phyloP scores from a whole-genome alignment of 2,113 vertebrate genomes.

The Dicerorhinus sumatrensis region DNA sequence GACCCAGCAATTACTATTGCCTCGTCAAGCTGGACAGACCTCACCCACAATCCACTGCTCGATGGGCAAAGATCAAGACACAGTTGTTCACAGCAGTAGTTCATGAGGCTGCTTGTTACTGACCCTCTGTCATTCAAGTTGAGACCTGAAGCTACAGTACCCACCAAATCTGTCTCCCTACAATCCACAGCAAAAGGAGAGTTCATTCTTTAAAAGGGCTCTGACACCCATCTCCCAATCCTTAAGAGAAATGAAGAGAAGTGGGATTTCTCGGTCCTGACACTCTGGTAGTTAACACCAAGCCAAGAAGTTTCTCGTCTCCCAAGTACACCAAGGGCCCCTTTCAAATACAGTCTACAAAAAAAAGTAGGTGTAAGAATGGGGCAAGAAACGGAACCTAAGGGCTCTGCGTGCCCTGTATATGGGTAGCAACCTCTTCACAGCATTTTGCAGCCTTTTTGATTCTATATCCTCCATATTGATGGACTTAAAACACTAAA shows the following conservation, averaged over 20 bases:
- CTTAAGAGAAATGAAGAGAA: slow-evolving; percentile 20
- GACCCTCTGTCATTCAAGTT: neutral
- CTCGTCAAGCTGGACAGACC: neutral
- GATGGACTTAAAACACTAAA: slow-evolving; percentile 66
- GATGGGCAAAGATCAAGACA: neutral
- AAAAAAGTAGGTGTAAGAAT: neutral
- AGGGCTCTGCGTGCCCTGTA: neutral
- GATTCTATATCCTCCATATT: slow-evolving; percentile 52
- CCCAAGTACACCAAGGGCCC: neutral
- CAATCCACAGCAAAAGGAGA: neutral
- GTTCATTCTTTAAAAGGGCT: neutral
- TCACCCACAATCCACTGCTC: neutral
- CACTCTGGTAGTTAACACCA: neutral
- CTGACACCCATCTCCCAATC: neutral
- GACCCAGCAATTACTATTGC: neutral
- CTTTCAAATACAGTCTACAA: neutral
- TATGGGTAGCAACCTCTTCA: slow-evolving; percentile 47
- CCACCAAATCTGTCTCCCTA: neutral
- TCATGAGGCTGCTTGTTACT: neutral
- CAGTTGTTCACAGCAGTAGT: neutral
- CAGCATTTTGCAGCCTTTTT: slow-evolving; percentile 24
- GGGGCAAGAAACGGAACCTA: neutral
- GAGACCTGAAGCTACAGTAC: neutral
- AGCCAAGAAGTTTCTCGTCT: slow-evolving; percentile 16
- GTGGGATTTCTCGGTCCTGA: neutral